Evolutionary conservation across 2,888 invertebrate genomes (phyloP).

Genomic region (Adela reaumurella): DNA sequence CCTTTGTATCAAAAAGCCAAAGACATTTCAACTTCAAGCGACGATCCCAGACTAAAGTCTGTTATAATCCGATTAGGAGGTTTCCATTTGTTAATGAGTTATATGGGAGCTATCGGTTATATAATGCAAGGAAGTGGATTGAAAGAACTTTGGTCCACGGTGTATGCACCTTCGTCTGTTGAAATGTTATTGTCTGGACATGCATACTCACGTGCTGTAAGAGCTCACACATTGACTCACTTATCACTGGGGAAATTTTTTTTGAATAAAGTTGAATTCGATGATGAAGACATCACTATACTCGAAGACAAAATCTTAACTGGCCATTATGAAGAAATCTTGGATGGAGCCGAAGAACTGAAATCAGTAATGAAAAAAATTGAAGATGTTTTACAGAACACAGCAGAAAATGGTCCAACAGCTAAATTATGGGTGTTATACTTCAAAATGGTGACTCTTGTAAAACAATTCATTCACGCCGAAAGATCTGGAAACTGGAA

Average conservation of each 20-base stretch:
- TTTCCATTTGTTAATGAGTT: constrained; percentile 8
- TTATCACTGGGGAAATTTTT: constrained; percentile 5
- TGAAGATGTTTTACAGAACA: too few species aligned
- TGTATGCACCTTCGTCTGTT: constrained; percentile 6
- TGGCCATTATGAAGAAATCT: too few species aligned
- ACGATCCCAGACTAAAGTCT: constrained; percentile 3
- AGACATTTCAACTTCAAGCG: constrained; percentile 7
- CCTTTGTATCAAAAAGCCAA: constrained; percentile 6
- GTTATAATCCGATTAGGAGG: constrained; percentile 5
- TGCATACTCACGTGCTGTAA: constrained; percentile 8
- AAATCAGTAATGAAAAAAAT: too few species aligned
- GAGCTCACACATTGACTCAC: constrained; percentile 7
- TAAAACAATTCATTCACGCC: constrained; percentile 19
- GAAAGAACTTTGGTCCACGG: constrained; percentile 9
- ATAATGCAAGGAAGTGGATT: constrained; percentile 9
- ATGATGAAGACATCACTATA: too few species aligned
- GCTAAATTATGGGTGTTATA: constrained; percentile 17
- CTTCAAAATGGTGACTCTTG: constrained; percentile 17
- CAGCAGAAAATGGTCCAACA: constrained; percentile 13
- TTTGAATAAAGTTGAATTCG: too few species aligned
- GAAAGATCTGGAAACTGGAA: constrained; percentile 19
- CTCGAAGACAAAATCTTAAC: too few species aligned
- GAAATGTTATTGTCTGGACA: constrained; percentile 6
- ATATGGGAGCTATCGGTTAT: constrained; percentile 9
- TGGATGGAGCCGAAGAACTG: too few species aligned